Evolutionary conservation across 1,140 invertebrate genomes (phyloP).

Genomic region (Drosophila rufa): DNA sequence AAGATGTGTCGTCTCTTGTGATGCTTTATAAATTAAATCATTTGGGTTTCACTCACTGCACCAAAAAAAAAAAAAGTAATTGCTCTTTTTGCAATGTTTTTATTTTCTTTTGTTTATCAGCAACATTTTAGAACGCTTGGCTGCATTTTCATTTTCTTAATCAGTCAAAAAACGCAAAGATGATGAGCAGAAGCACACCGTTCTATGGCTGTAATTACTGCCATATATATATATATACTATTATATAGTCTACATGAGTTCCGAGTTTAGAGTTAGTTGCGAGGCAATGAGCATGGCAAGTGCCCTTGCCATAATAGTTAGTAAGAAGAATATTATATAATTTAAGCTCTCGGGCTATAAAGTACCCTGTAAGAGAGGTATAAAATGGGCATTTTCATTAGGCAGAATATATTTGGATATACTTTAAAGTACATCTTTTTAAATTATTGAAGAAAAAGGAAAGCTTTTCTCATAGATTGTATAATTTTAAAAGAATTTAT

Average conservation of each 20-base stretch:
- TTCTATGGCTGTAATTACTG: slow-evolving; percentile 66
- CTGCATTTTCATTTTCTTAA: slow-evolving; percentile 76
- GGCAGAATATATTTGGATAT: too few relatives aligned
- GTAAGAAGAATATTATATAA: slow-evolving; percentile 58
- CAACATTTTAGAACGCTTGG: slow-evolving; percentile 67
- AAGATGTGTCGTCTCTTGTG: too few relatives aligned
- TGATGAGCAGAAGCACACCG: slow-evolving; percentile 25
- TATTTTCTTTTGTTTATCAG: slow-evolving; percentile 60
- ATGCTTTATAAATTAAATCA: slow-evolving; percentile 36
- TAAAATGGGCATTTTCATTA: neutral
- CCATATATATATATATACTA: slow-evolving; percentile 17
- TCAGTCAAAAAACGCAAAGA: slow-evolving; percentile 63
- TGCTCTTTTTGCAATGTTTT: slow-evolving; percentile 6
- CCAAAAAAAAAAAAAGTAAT: slow-evolving; percentile 11
- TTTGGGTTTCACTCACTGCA: slow-evolving; percentile 66
- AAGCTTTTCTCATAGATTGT: too few relatives aligned
- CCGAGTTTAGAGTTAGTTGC: slow-evolving; percentile 53
- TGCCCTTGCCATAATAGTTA: slow-evolving; percentile 28
- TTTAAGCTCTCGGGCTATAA: slow-evolving; percentile 8
- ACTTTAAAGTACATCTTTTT: too few relatives aligned
- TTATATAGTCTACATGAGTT: neutral
- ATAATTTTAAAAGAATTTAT: too few relatives aligned
- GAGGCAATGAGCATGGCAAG: slow-evolving; percentile 69
- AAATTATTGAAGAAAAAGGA: neutral
- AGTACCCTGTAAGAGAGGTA: neutral